Base-by-base conservation (phyloP, 2,888 invertebrate genomes). In the Physocephala rufipes region DNA sequence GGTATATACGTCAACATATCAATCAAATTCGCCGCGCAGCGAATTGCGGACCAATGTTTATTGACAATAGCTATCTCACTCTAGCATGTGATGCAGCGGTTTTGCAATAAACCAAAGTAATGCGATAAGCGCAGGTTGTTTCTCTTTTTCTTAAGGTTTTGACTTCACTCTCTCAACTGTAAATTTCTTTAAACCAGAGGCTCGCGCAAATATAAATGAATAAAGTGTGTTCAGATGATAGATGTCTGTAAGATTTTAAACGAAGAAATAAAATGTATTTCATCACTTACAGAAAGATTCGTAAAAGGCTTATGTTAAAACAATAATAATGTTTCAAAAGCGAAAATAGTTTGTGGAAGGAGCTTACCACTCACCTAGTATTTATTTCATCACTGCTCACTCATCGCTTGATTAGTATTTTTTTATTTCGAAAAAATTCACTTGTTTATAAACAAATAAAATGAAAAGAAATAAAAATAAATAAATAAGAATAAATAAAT, bases 391-490 rank as follows among this genome's bases (percentile, higher is more conserved):
- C 36, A 47, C 59, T 59, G 67, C 66, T 45, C n/a, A n/a, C n/a
- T n/a, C n/a, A n/a, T 67, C 24, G 59, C 28, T 59, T 47, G 36
- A n/a, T 45, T 67, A 59, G 59, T 59, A 47, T 67, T 67, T n/a
- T n/a, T n/a, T n/a, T 67, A n/a, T n/a, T 3, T 47, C 30, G 49
- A 67, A 67, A 67, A 67, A 67, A 67, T 67, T 59, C 59, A 67
- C 59, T 67, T 67, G 67, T 67, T 67, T 67, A 67, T 59, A 67
- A 67, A 67, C 43, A 43, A 67, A 15, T n/a, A n/a, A n/a, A n/a
- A n/a, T n/a, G n/a, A n/a, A n/a, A n/a, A n/a, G n/a, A n/a, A n/a
- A n/a, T n/a, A n/a, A n/a, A n/a, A n/a, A n/a, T n/a, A n/a, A n/a
- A n/a, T n/a, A n/a, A n/a, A n/a, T n/a, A n/a, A n/a, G n/a, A n/a